Conservation (phyloP, 2,113 vertebrate genomes). For the Syngnathus scovelli region DNA sequence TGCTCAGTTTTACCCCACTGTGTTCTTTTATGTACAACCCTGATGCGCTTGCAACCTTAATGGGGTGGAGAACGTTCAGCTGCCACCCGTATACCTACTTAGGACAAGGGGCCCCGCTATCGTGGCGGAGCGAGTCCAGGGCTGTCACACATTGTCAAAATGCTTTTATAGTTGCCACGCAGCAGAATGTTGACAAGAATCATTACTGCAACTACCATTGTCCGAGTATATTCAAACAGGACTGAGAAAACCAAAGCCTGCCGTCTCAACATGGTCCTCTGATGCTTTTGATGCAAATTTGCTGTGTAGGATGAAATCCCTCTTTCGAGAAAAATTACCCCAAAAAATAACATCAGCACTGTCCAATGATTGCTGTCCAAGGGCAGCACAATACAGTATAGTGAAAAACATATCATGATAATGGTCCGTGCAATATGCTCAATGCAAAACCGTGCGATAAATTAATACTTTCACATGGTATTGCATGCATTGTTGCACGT, state of each 20-base stretch:
- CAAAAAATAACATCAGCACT: not conserved
- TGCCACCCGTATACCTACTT: conserved; percentile 3
- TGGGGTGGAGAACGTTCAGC: conserved; percentile 9
- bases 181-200: conserved; percentile 13
- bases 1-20: conserved; percentile 19
- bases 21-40: conserved; percentile 42
- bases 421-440: too few species aligned
- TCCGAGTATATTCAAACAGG: conserved; percentile 11
- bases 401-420: too few species aligned
- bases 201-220: conserved; percentile 32
- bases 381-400: too few species aligned
- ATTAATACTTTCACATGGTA: too few species aligned
- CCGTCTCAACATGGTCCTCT: conserved; percentile 27
- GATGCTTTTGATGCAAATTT: conserved; percentile 49
- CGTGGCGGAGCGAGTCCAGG: conserved; percentile 6
- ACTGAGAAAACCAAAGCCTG: conserved; percentile 12
- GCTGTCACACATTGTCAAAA: conserved; percentile 22
- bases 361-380: not conserved
- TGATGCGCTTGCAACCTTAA: conserved; percentile 24
- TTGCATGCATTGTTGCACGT: too few species aligned
- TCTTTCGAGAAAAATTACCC: not conserved
- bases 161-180: conserved; percentile 27
- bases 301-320: conserved; percentile 32
- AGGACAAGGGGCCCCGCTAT: not conserved
- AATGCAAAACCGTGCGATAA: too few species aligned